phyloP scores from a whole-genome alignment of 2,113 vertebrate genomes.

The Rhizomys pruinosus region DNA sequence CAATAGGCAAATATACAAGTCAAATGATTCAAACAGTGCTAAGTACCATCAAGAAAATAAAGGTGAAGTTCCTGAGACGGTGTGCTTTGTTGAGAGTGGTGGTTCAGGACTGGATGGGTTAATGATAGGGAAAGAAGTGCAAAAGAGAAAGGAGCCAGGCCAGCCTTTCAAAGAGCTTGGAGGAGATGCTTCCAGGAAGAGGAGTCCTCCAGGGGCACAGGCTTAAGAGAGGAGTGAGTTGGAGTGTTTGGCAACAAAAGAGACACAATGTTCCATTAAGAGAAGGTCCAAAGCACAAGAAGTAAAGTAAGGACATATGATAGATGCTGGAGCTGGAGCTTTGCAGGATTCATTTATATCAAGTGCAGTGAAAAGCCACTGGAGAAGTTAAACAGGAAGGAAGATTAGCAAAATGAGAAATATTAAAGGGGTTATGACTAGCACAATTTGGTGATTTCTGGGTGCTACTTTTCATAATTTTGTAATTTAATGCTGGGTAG shows the following conservation, averaged over 20 bases:
- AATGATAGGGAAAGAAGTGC: neutral
- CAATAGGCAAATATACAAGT: neutral
- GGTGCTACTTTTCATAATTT: slow-evolving; percentile 25
- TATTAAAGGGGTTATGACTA: neutral
- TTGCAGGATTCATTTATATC: neutral
- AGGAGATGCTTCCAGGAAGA: slow-evolving; percentile 24
- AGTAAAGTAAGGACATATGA: neutral
- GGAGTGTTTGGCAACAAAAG: neutral
- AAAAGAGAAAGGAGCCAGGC: neutral
- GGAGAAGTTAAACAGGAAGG: neutral
- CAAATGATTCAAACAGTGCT: neutral
- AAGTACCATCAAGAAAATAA: slow-evolving; percentile 1
- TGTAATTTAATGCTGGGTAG: slow-evolving; percentile 33
- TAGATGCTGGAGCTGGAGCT: no score
- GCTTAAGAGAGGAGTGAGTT: neutral
- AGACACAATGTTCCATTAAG: neutral
- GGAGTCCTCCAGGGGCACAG: neutral
- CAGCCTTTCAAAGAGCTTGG: no score
- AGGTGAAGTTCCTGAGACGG: neutral
- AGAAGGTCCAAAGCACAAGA: neutral
- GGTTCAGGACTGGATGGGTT: no score
- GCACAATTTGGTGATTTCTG: neutral
- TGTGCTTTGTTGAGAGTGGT: neutral
- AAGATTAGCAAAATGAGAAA: neutral
- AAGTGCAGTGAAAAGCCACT: neutral